phyloP scores from a whole-genome alignment of 1,140 invertebrate genomes.

The Cryptotermes secundus region DNA sequence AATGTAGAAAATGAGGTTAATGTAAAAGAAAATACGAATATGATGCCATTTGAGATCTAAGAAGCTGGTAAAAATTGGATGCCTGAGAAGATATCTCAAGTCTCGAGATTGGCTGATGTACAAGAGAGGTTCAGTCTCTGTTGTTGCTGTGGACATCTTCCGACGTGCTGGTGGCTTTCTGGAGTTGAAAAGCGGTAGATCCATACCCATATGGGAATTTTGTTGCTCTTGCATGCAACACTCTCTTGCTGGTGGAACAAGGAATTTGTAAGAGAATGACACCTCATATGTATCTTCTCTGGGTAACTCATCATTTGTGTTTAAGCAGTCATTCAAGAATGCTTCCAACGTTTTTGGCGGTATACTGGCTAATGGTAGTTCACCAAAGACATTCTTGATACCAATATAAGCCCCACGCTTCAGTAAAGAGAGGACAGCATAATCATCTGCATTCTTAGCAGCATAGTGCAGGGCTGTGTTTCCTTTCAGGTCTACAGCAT shows the following conservation, averaged over 20 bases:
- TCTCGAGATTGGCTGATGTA: constrained; percentile 65
- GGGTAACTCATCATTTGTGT: constrained; percentile 56
- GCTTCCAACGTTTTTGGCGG: constrained; percentile 61
- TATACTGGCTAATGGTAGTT: constrained; percentile 69
- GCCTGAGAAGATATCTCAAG: constrained; percentile 67
- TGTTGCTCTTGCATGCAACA: too few relatives aligned
- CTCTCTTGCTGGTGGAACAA: constrained; percentile 54
- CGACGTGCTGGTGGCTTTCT: not conserved
- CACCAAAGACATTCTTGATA: constrained; percentile 61
- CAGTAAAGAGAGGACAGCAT: constrained; percentile 61
- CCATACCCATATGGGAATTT: too few relatives aligned
- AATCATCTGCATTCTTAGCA: constrained; percentile 61
- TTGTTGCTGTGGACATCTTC: not conserved
- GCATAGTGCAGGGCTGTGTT: constrained; percentile 84
- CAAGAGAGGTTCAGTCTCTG: constrained; percentile 61
- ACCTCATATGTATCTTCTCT: constrained; percentile 65
- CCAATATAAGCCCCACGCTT: constrained; percentile 70
- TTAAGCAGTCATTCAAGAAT: constrained; percentile 69
- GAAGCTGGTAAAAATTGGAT: constrained; percentile 77
- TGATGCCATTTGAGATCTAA: constrained; percentile 79
- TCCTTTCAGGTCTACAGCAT: constrained; percentile 65
- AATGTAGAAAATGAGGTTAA: constrained; percentile 41
- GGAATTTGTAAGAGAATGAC: constrained; percentile 67
- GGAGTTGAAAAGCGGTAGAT: not conserved
- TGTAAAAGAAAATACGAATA: constrained; percentile 46